Evolutionary conservation across 2,888 invertebrate species (phyloP).

Genomic region (Catocala nupta): DNA sequence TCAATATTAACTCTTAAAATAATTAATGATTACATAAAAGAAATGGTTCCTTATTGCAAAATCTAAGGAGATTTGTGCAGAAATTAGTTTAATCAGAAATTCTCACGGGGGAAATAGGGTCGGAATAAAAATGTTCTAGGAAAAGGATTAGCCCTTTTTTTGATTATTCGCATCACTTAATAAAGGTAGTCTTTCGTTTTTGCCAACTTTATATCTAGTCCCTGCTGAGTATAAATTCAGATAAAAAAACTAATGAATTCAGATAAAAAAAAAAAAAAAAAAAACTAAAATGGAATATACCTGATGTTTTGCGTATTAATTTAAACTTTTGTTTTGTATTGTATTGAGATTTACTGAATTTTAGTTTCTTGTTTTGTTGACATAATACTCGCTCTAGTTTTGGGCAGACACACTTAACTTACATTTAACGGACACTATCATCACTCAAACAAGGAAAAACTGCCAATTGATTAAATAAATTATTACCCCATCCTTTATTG

Average conservation of each 20-base stretch:
- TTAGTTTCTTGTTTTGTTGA: too few relatives aligned
- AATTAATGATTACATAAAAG: conserved; percentile 43
- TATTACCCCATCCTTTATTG: too few relatives aligned
- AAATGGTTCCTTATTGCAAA: background rate
- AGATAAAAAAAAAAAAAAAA: too few relatives aligned
- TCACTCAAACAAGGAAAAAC: too few relatives aligned
- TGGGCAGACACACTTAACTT: too few relatives aligned
- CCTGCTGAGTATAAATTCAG: conserved; percentile 1
- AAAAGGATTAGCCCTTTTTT: conserved; percentile 33
- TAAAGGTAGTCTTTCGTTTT: conserved; percentile 20
- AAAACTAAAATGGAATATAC: too few relatives aligned
- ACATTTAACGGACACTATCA: too few relatives aligned
- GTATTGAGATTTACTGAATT: background rate
- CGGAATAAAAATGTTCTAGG: conserved; percentile 47
- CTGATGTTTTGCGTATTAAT: too few relatives aligned
- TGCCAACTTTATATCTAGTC: background rate
- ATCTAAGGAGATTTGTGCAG: conserved; percentile 30
- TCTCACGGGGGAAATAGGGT: conserved; percentile 55
- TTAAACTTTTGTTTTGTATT: background rate
- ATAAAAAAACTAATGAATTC: conserved; percentile 5
- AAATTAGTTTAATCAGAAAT: conserved; percentile 59
- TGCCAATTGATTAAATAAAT: too few relatives aligned
- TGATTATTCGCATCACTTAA: conserved; percentile 41
- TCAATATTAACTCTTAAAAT: conserved; percentile 46
- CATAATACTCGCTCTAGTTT: too few relatives aligned